Evolutionary conservation across 1,140 invertebrate species (phyloP), one percentile per base, ranked within the genome.

Genomic region (Drosophila chauvacae): DNA sequence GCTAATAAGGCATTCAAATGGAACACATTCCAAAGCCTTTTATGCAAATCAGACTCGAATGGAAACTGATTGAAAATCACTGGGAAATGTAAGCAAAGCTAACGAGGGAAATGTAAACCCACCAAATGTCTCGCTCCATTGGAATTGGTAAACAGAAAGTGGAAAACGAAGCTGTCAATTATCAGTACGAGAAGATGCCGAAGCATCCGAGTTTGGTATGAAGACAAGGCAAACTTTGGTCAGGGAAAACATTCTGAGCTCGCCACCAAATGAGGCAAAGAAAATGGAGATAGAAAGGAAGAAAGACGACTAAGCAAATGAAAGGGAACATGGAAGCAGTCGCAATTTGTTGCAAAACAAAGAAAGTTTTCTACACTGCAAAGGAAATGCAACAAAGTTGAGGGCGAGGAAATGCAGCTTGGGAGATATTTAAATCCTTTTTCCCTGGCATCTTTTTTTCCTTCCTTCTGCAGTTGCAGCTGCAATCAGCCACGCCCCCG

Each of bases 301-400:
- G 3, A 23, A 3, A 20, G 51, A 28, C 58, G 48, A 53, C 62
- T 60, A 68, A 61, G 59, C 53, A 68, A 82, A 66, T 70, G 60
- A 44, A 65, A 72, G 60, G 33, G 51, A 59, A 75, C 72, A 70
- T 57, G 62, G 45, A 64, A 75, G 41, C 57, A 51, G 60, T 63
- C 69, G 63, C 80, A 82, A 82, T 82, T 82, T 82, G 80, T 75
- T 78, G 75, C 60, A 83, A 70, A 79, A 83, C 80, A 83, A 83
- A 75, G 69, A 66, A 82, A 61, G 60, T 75, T 79, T 65, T 44
- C 37, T 33, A 35, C 37, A n/a, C 39, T 30, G 51, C 51, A 55
- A 41, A 53, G 65, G 76, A 78, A 78, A 77, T 78, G 76, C 76
- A 78, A 64, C 74, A 71, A 78, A 70, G 74, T 77, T 13, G 28